These are phyloP conservation scores for Gobio gobio DNA, from an alignment of 2,113 vertebrate genomes.

Conservation along the genomic window DNA sequence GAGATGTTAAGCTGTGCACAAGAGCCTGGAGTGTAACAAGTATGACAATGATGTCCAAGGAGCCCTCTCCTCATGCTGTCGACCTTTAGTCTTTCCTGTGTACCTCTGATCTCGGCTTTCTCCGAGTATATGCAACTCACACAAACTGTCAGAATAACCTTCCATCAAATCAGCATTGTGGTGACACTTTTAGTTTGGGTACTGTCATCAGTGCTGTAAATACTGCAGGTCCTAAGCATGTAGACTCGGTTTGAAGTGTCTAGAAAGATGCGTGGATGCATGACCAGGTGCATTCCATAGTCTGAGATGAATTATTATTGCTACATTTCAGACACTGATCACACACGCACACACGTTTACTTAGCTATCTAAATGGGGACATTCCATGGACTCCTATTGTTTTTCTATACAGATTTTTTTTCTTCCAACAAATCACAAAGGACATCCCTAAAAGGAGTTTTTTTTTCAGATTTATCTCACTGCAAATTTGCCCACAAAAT, in stretches of 20 bases:
- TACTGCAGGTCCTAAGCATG: constrained; percentile 21
- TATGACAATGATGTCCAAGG: constrained; percentile 39
- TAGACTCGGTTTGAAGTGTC: background rate
- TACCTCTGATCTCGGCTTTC: background rate
- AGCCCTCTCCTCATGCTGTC: constrained; percentile 24
- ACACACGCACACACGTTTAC: background rate
- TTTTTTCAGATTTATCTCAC: background rate
- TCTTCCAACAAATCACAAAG: background rate
- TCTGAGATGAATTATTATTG: constrained; percentile 8
- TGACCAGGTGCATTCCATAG: constrained; percentile 27
- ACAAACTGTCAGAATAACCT: constrained; percentile 12
- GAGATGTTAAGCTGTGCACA: background rate
- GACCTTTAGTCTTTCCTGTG: background rate
- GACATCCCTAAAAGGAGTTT: background rate
- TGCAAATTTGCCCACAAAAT: background rate
- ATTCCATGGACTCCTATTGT: background rate
- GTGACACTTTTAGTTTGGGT: constrained; percentile 40
- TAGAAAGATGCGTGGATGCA: constrained; percentile 3
- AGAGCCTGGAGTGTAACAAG: background rate
- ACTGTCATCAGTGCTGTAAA: constrained; percentile 38
- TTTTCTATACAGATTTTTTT: background rate
- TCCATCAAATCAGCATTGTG: constrained; percentile 31
- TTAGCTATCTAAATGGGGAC: background rate
- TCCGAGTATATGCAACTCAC: background rate
- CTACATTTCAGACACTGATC: background rate